Percentiles rank a stretch among this genome's conserved stretches.
Conservation (phyloP, 2,113 vertebrate genomes). For the Elanus axillaris region DNA sequence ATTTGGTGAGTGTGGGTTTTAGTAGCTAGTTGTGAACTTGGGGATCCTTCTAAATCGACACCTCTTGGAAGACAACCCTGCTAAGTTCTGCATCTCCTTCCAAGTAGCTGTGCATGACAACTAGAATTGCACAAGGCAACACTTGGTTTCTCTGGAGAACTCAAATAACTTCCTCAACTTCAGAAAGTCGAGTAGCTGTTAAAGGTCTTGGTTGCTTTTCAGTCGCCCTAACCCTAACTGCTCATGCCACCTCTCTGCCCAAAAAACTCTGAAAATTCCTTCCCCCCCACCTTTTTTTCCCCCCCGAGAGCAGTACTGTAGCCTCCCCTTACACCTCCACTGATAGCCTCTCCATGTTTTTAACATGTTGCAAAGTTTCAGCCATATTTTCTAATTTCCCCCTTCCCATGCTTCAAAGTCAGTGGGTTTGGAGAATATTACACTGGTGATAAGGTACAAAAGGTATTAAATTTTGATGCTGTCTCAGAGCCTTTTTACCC, state of each 20-base stretch:
- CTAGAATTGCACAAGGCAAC: neutral
- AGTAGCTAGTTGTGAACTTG: neutral
- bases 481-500: neutral
- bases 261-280: neutral
- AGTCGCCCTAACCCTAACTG: neutral
- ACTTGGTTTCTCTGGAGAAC: neutral
- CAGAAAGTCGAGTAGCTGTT: neutral
- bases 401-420: neutral
- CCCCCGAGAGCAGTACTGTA: neutral
- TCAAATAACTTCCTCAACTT: neutral
- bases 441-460: neutral
- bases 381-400: neutral
- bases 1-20: neutral
- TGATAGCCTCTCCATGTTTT: neutral
- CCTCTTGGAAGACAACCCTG: neutral
- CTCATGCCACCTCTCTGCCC: neutral
- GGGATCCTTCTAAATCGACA: neutral
- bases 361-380: neutral
- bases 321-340: neutral
- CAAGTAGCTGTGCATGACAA: neutral
- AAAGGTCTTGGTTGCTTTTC: neutral
- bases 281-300: rapidly evolving
- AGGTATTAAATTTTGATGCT: neutral
- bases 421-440: neutral
- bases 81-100: neutral